A percentile compares a stretch with the other conserved stretches of the same genome.
Evolutionary conservation across 2,797 vertebrate genomes (phyloP).

Genomic region (Telmatherina bonti): DNA sequence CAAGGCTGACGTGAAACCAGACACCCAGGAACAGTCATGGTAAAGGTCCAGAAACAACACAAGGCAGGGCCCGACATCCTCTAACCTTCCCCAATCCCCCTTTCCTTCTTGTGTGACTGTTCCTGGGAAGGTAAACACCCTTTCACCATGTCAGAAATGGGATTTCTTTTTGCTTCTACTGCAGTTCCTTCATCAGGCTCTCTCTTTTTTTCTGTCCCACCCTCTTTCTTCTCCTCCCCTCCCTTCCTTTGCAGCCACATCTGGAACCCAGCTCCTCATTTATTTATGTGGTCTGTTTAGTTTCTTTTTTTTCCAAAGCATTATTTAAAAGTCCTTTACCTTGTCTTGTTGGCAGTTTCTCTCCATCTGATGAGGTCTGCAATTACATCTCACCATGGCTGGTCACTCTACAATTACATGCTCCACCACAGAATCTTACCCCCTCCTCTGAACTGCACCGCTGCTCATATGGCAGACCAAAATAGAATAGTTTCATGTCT

Average conservation of each 20-base stretch:
- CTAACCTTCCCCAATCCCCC: constrained; percentile 66
- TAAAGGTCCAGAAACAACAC: constrained; percentile 80
- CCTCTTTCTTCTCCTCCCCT: constrained; percentile 54
- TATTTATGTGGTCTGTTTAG: constrained; percentile 82
- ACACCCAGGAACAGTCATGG: constrained; percentile 68
- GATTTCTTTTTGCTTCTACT: constrained; percentile 72
- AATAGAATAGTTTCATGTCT: constrained; percentile 92
- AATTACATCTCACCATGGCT: constrained; percentile 81
- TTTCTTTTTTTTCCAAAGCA: constrained; percentile 47
- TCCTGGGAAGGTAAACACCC: constrained; percentile 75
- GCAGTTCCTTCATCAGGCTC: constrained; percentile 68
- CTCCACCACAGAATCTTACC: constrained; percentile 73
- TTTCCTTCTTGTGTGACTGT: constrained; percentile 46
- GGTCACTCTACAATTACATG: constrained; percentile 84
- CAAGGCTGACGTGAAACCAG: constrained; percentile 76
- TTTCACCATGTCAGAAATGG: constrained; percentile 61
- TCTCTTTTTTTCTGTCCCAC: constrained; percentile 50
- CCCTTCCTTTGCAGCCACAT: constrained; percentile 74
- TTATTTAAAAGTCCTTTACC: constrained; percentile 77
- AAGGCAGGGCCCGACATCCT: constrained; percentile 61
- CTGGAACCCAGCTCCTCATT: constrained; percentile 85
- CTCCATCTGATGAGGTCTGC: constrained; percentile 81
- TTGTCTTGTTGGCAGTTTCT: constrained; percentile 78
- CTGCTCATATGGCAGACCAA: constrained; percentile 86
- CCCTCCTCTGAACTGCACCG: constrained; percentile 58